A percentile compares a stretch with the other conserved stretches of the same genome.
These are phyloP conservation scores for Ceryle rudis DNA, from an alignment of 2,797 vertebrate genomes.

Conservation along the genomic window DNA sequence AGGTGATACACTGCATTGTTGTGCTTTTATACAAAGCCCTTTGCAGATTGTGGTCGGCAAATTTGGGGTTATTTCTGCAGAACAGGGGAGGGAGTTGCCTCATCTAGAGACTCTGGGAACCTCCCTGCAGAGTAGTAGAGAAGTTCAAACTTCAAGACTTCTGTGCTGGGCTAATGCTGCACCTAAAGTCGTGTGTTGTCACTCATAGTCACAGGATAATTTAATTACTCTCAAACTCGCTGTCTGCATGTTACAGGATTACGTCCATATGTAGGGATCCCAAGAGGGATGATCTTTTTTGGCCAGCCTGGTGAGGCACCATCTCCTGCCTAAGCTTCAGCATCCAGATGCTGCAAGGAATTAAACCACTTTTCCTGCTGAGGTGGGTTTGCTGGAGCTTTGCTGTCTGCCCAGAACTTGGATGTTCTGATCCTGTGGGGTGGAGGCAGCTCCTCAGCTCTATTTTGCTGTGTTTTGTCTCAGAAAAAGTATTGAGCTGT, in stretches of 20 bases:
- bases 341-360: fast-evolving
- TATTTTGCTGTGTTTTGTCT: background rate
- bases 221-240: background rate
- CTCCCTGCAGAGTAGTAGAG: background rate
- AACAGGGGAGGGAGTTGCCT: background rate
- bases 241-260: fast-evolving
- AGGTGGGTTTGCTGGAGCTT: background rate
- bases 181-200: background rate
- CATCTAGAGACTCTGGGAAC: background rate
- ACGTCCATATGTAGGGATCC: background rate
- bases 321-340: background rate
- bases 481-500: background rate
- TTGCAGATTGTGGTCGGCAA: background rate
- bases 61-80: background rate
- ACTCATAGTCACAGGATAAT: background rate
- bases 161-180: background rate
- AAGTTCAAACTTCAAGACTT: background rate
- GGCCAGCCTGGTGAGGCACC: no score
- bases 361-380: background rate
- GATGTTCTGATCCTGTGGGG: background rate
- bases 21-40: background rate
- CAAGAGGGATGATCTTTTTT: background rate
- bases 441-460: background rate
- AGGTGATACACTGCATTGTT: background rate
- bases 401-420: background rate